Evolutionary conservation across 2,113 vertebrate species (phyloP), one percentile per base, ranked within the genome.

Genomic region (Uria lomvia): DNA sequence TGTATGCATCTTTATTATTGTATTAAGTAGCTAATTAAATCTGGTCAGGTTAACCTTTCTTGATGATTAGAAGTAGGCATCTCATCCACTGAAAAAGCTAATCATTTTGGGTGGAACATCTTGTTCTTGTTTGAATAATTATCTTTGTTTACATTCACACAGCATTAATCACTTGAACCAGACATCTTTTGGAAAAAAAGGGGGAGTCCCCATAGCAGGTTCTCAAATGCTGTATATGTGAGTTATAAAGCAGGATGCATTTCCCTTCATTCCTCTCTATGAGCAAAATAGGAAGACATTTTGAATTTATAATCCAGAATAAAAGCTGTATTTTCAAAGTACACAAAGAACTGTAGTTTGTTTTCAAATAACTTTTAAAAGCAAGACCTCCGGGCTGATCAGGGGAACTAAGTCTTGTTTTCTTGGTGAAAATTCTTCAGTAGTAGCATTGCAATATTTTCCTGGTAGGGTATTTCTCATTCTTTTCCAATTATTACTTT

Each of bases 131-230:
- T 95, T 82, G 88, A 92, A 79, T 80, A 88, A 89, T 97, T 93
- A 95, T 82, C 97, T 97, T 74, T 97, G 95, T 97, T 95, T 96
- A 93, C 87, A 79, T 82, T 96, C 77, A 60, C 88, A 67, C 81
- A 58, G 88, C 49, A 63, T 93, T 95, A 79, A 96, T 97, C 34
- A n/a, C 82, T 95, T 60, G 74, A 78, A 90, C 47, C 85, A 88
- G 92, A 24, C 53, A 20, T 63, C 58, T 92, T 67, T 72, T 42
- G 55, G 89, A 63, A 72, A 67, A 67, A 80, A 70, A 43, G 24
- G 56, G 8, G 56, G 47, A 55, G 58, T 91, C 76, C 65, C 76
- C 55, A 8, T 40, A 76, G 90, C 74, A 82, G 73, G 45, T 92
- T 94, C 82, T 47, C 78, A 56, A 52, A 40, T 60, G 36, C 40